phyloP scores from a whole-genome alignment of 1,140 invertebrate genomes.

The Heterodera schachtii region DNA sequence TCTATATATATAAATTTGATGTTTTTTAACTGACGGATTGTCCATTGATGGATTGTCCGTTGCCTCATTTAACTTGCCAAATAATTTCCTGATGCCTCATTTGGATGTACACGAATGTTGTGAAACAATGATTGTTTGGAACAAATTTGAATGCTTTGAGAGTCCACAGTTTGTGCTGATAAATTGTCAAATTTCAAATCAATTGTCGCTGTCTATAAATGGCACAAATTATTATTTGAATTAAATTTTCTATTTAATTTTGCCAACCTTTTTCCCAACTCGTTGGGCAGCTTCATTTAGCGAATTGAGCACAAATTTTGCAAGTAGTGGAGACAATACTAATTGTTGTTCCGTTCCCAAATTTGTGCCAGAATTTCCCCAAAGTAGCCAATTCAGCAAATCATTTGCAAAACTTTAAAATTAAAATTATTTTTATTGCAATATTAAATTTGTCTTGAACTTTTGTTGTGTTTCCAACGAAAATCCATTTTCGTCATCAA shows the following conservation, averaged over 20 bases:
- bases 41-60: too few species aligned
- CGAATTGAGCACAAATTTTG: not conserved
- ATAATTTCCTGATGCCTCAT: not conserved
- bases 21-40: too few species aligned
- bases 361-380: not conserved
- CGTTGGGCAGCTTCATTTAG: conserved; percentile 2
- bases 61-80: conserved; percentile 1
- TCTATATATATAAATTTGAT: too few species aligned
- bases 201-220: not conserved
- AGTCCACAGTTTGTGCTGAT: not conserved
- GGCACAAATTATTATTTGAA: not conserved
- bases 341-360: not conserved
- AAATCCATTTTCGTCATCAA: not conserved
- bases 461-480: conserved; percentile 1
- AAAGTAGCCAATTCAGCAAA: conserved; percentile 1
- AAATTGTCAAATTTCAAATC: not conserved
- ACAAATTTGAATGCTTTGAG: not conserved
- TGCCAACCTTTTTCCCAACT: not conserved
- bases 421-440: not conserved
- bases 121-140: not conserved
- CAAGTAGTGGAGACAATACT: not conserved
- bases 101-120: not conserved
- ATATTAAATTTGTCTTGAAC: conserved; percentile 21
- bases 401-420: conserved; percentile 20
- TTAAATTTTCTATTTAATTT: not conserved